Base-by-base conservation (phyloP, 1,140 invertebrate genomes). In the Camponotus pennsylvanicus region DNA sequence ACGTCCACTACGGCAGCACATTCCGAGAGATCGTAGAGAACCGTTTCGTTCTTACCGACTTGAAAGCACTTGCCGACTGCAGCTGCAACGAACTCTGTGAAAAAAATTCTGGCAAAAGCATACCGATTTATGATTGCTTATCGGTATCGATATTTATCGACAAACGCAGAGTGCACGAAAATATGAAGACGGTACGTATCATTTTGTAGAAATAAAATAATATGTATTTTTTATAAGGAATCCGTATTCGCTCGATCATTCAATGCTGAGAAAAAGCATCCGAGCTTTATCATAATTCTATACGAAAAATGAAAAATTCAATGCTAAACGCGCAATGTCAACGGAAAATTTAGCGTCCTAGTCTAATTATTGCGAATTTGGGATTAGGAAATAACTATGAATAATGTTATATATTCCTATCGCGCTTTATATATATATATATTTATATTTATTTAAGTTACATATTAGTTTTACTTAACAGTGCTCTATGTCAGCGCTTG, bases 1-100 rank as follows among this genome's bases (percentile, higher is more conserved):
- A 94, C 93, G 18, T 93, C 93, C 15, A 95, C 94, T 78, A 92
- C 93, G 40, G 85, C 90, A 18, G 89, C 90, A 13, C 88, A 93
- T 87, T 89, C 89, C 75, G 92, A 94, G 61, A 92, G 93, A 88
- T 92, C 91, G 63, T 94, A 86, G 90, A 86, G 79, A 77, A 63
- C 7, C 61, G 57, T 83, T 57, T 45, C 40, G 57, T 63, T 73
- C 59, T 77, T 71, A 32, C 52, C 34, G 34, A 37, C n/a, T 13
- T 32, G 18, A 42, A 42, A n/a, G 3, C 27, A 59, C 32, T 67
- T 79, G 45, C 57, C 83, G 42, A 79, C 40, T 9, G 45, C 52
- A 64, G 71, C 71, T 85, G 4, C 21, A 85, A 49, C 18, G 13
- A 18, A 9, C 11, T 15, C 5, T 32, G 61, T 59, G 21, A 9